phyloP scores from a whole-genome alignment of 30 jellyfish, hydroid and myxozoan species.

The Turritopsis dohrnii region DNA sequence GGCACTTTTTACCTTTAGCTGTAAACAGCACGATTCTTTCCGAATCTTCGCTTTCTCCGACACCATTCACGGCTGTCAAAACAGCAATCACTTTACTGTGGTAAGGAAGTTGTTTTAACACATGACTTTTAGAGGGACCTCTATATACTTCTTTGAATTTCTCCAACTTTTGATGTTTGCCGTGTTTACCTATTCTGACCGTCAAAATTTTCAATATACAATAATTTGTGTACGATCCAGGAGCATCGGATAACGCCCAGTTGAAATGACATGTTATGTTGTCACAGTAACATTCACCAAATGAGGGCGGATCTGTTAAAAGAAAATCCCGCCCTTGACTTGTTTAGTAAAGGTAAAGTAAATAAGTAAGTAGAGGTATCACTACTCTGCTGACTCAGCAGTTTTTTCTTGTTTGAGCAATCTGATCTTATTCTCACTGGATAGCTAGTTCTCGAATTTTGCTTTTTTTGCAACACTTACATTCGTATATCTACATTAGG shows the following conservation, averaged over 20 bases:
- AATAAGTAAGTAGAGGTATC: too few species aligned
- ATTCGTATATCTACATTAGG: too few species aligned
- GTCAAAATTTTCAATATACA: not conserved
- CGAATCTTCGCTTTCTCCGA: conserved; percentile 43
- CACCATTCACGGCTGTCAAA: conserved; percentile 35
- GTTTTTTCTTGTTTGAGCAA: too few species aligned
- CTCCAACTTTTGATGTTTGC: not conserved
- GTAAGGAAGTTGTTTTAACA: conserved; percentile 32
- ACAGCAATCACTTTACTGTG: conserved; percentile 39
- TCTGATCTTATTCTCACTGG: too few species aligned
- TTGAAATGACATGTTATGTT: conserved; percentile 16
- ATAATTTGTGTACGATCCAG: conserved; percentile 13
- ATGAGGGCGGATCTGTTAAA: conserved; percentile 9
- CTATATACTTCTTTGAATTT: conserved; percentile 40
- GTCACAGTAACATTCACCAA: conserved; percentile 21
- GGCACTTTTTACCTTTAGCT: conserved; percentile 27
- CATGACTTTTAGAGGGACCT: conserved; percentile 27
- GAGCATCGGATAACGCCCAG: conserved; percentile 8
- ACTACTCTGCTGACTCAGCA: too few species aligned
- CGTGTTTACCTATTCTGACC: not conserved
- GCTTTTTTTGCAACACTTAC: too few species aligned
- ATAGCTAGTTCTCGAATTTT: too few species aligned
- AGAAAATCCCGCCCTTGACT: too few species aligned
- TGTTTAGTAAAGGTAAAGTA: too few species aligned
- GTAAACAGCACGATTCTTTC: conserved; percentile 29